A percentile compares a stretch with the other conserved stretches of the same genome.
phyloP scores from a whole-genome alignment of 2,113 vertebrate genomes.

The Cisticola juncidis region DNA sequence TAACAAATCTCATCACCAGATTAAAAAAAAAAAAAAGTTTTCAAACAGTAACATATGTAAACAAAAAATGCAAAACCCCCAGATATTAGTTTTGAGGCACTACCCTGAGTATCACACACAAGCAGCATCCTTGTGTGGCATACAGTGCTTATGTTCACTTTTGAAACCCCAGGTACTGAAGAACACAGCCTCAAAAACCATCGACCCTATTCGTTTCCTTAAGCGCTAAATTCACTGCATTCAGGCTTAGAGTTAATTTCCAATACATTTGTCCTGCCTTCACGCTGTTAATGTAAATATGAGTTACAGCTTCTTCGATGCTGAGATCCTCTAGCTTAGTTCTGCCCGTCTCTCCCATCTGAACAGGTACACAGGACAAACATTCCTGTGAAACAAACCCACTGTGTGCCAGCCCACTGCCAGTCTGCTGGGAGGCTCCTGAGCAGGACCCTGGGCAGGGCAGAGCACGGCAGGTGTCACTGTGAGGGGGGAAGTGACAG shows the following conservation, averaged over 20 bases:
- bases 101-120: background rate
- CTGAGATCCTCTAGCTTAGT: background rate
- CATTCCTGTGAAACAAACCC: background rate
- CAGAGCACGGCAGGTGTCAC: background rate
- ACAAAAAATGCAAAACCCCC: background rate
- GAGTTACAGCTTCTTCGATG: background rate
- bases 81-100: background rate
- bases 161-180: background rate
- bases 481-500: constrained; percentile 17
- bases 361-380: background rate
- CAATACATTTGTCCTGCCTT: background rate
- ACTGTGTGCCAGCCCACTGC: rapidly evolving
- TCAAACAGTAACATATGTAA: background rate
- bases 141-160: background rate
- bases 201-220: background rate
- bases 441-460: background rate
- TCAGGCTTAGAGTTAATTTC: background rate
- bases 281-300: background rate
- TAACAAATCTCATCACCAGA: background rate
- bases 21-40: background rate
- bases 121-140: background rate
- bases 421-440: background rate
- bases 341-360: background rate
- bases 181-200: background rate
- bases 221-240: background rate